phyloP scores from a whole-genome alignment of 2,113 vertebrate species.

The Phycodurus eques region DNA sequence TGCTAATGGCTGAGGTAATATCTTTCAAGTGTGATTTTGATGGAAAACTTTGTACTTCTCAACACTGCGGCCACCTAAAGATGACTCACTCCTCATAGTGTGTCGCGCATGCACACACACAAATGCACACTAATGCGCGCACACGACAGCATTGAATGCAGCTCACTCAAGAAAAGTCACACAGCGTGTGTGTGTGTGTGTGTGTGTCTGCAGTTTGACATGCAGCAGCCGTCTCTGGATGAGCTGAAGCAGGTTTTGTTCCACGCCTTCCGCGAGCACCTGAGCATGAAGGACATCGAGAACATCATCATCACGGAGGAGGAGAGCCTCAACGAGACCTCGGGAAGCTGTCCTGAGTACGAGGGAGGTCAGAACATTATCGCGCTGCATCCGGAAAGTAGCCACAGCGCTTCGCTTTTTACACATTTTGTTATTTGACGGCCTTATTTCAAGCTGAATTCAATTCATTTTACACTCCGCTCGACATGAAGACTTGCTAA shows the following conservation, averaged over 20 bases:
- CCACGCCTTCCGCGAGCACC: conserved; percentile 93
- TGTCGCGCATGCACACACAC: conserved; percentile 1
- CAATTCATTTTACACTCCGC: no score
- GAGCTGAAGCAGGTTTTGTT: conserved; percentile 98
- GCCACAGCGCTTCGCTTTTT: not conserved
- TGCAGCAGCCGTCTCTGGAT: conserved; percentile 90
- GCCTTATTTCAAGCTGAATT: no score
- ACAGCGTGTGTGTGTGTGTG: conserved; percentile 8
- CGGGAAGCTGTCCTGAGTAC: conserved; percentile 94
- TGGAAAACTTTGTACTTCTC: not conserved
- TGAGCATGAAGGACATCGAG: conserved; percentile 99
- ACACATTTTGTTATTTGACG: no score
- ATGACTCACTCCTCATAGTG: no score
- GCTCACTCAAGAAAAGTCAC: conserved; percentile 20
- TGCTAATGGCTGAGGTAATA: not conserved
- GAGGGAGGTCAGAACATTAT: conserved; percentile 79
- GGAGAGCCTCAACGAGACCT: conserved; percentile 94
- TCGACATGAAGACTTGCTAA: no score
- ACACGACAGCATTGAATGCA: not conserved
- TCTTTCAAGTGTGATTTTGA: not conserved
- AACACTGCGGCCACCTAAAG: no score
- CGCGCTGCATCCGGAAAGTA: not conserved
- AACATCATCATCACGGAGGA: conserved; percentile 98
- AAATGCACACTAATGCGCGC: not conserved
- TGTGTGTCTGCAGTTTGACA: conserved; percentile 68